Percentiles rank a stretch among this genome's conserved stretches.
Evolutionary conservation across 2,113 vertebrate species (phyloP).

Genomic region (Gnathonemus longibarbis): DNA sequence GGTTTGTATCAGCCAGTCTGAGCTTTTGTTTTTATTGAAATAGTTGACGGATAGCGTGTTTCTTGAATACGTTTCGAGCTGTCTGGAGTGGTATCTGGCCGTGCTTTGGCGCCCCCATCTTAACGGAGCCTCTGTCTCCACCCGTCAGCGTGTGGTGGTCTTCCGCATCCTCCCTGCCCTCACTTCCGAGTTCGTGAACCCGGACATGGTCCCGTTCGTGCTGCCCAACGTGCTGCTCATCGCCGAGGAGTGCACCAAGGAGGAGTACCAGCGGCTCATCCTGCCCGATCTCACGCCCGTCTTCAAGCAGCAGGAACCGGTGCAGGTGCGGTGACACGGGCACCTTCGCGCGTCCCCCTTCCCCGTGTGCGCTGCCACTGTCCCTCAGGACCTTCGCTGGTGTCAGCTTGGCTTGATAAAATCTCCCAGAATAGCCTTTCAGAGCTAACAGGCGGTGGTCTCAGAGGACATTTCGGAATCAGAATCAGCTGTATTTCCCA

Average conservation of each 20-base stretch:
- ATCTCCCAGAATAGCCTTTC: neutral
- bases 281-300: constrained; percentile 89
- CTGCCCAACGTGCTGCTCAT: constrained; percentile 94
- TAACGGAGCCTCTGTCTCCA: neutral
- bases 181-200: constrained; percentile 93
- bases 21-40: neutral
- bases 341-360: neutral
- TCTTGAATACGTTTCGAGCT: neutral
- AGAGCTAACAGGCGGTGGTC: neutral
- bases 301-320: constrained; percentile 94
- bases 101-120: neutral
- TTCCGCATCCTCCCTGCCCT: constrained; percentile 86
- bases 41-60: neutral
- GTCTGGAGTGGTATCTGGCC: neutral
- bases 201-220: constrained; percentile 97
- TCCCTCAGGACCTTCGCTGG: neutral
- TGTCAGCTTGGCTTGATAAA: neutral
- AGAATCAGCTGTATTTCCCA: neutral
- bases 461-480: neutral
- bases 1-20: neutral
- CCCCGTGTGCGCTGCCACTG: neutral
- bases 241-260: constrained; percentile 95
- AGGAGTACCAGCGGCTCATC: constrained; percentile 85
- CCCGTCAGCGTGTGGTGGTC: constrained; percentile 80
- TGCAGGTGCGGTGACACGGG: constrained; percentile 71